Percentiles rank a stretch among this genome's conserved stretches.
These are phyloP conservation scores for Sycophila texana DNA, from an alignment of 2,888 invertebrate genomes.

Conservation along the genomic window DNA sequence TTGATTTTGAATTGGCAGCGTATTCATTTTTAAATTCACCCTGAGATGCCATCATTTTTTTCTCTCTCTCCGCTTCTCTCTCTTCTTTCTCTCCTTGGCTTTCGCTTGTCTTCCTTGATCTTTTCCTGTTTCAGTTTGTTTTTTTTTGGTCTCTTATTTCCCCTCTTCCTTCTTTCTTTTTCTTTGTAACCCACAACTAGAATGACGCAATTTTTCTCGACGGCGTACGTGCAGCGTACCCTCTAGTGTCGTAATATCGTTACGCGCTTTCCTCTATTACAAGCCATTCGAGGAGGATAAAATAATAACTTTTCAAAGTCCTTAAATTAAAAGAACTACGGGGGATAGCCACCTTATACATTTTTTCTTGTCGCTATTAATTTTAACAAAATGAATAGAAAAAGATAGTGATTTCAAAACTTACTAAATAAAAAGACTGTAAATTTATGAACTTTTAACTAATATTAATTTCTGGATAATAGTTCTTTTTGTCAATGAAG, in stretches of 20 bases:
- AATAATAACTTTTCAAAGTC: conserved; percentile 35
- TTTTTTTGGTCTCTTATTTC: too few relatives aligned
- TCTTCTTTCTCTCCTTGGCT: too few relatives aligned
- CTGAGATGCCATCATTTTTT: too few relatives aligned
- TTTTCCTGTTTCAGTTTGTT: too few relatives aligned
- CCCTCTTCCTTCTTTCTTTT: too few relatives aligned
- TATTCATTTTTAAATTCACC: conserved; percentile 44
- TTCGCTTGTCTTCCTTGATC: too few relatives aligned
- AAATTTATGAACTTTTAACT: too few relatives aligned
- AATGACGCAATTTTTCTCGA: conserved; percentile 14
- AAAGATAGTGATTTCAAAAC: neutral
- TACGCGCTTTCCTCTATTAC: conserved; percentile 41
- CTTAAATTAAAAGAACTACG: neutral
- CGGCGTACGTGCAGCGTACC: neutral
- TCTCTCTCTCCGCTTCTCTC: too few relatives aligned
- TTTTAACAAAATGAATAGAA: neutral
- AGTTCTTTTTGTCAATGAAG: too few relatives aligned
- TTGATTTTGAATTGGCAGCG: conserved; percentile 44
- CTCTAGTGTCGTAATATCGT: conserved; percentile 40
- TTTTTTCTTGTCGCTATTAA: neutral
- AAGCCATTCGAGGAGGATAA: conserved; percentile 45
- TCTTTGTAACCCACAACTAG: neutral
- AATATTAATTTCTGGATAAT: too few relatives aligned
- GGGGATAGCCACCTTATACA: neutral
- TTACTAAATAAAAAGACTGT: neutral